Percentiles rank a stretch among this genome's conserved stretches.
Evolutionary conservation across 2,888 invertebrate species (phyloP).

Genomic region (Acleris sparsana): DNA sequence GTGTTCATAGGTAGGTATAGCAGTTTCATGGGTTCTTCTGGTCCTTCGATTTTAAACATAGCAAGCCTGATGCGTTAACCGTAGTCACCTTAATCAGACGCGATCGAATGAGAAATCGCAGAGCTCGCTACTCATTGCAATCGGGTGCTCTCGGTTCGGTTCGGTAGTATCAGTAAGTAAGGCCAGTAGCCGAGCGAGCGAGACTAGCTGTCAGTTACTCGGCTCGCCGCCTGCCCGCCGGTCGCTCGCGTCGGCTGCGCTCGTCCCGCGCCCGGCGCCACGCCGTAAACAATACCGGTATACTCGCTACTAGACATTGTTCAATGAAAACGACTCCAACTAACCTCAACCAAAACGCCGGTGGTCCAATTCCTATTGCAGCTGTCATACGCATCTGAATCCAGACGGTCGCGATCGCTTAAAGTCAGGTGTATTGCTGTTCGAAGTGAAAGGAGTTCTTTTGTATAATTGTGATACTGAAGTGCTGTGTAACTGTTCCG

Average conservation of each 20-base stretch:
- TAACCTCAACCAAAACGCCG: conserved; percentile 36
- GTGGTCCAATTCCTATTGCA: conserved; percentile 28
- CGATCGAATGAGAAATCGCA: conserved; percentile 19
- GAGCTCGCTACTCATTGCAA: conserved; percentile 29
- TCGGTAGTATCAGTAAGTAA: conserved; percentile 47
- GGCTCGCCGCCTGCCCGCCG: conserved; percentile 45
- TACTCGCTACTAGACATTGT: conserved; percentile 50
- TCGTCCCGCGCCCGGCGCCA: conserved; percentile 37
- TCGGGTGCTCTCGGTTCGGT: conserved; percentile 60
- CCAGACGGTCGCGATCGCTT: conserved; percentile 68
- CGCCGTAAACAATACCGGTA: conserved; percentile 64
- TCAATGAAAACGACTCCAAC: conserved; percentile 59
- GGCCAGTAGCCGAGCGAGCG: conserved; percentile 43
- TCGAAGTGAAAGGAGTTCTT: conserved; percentile 72
- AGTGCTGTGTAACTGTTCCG: conserved; percentile 63
- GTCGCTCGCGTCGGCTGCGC: conserved; percentile 44
- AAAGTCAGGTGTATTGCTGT: conserved; percentile 60
- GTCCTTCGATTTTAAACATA: too few species aligned
- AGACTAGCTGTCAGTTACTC: conserved; percentile 33
- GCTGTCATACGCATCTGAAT: conserved; percentile 43
- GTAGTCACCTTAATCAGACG: not conserved
- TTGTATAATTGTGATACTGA: conserved; percentile 51
- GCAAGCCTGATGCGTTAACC: conserved; percentile 10
- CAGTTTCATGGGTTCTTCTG: too few species aligned
- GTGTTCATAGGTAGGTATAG: too few species aligned